phyloP scores from a whole-genome alignment of 2,797 vertebrate species.

The Tympanoctomys barrerae region DNA sequence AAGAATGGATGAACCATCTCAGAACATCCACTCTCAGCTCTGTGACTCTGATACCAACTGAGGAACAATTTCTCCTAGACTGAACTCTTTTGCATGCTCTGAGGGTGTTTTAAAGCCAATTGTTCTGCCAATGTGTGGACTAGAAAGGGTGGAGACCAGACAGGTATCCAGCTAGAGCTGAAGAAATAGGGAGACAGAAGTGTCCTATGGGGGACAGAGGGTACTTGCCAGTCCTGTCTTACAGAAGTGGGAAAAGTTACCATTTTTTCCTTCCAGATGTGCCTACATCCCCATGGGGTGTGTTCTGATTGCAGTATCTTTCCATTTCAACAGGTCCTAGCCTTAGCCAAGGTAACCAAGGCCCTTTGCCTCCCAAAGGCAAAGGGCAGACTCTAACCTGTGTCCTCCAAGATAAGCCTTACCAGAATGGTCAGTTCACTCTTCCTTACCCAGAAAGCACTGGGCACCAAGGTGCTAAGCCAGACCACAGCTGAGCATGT shows the following conservation, averaged over 20 bases:
- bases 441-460: neutral
- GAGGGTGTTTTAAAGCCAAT: neutral
- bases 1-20: neutral
- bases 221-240: neutral
- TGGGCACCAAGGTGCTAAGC: neutral
- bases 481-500: neutral
- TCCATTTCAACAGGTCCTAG: neutral
- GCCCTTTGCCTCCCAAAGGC: neutral
- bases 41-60: neutral
- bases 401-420: neutral
- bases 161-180: neutral
- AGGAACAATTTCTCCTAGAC: neutral
- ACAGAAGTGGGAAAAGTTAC: neutral
- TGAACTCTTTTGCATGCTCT: neutral
- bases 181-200: conserved; percentile 6
- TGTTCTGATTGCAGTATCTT: neutral
- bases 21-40: neutral
- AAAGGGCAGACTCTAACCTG: too few relatives aligned
- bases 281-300: neutral
- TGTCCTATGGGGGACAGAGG: neutral
- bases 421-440: neutral
- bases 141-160: neutral
- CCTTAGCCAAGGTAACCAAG: neutral
- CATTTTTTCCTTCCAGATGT: neutral
- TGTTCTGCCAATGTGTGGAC: neutral